Base-by-base conservation (phyloP, 2,888 invertebrate species). In the Elysia crispata region DNA sequence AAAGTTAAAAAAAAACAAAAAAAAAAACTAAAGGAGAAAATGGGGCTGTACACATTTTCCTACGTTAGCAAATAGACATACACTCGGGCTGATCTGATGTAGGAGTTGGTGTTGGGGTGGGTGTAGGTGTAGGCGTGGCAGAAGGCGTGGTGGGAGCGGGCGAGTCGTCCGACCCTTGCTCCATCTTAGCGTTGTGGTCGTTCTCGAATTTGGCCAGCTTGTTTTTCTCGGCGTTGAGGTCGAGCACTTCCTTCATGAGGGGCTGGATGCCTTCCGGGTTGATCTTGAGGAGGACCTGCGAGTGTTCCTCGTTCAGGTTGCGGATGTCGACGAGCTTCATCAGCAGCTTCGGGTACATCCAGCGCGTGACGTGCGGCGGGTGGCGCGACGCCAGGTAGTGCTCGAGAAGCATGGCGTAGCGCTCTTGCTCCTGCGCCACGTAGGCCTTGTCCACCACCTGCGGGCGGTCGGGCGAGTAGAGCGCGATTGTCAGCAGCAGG, bases 201-300 rank as follows among this genome's bases (percentile, higher is more conserved):
- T 74, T 64, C 15, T 79, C 74, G 25, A 3, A 50, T 60, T 79
- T 72, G 64, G 76, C 79, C 73, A 75, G 67, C 54, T 77, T 79
- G 73, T 83, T 77, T 78, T 87, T 86, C 69, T 86, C 87, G 74
- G 89, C 84, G 81, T 89, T 89, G 60, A 98, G 94, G 93, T 98
- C 98, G 90, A 98, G 97, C 90, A 98, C 97, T 94, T 98, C 98
- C 92, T 98, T 96, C 72, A 98, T 94, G 72, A 98, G 93, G 0
- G 98, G 98, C 90, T 98, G 98, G 74, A 98, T 96, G 89, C 95
- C 95, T 85, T 95, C 95, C 30, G 98, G 98, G 94, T 98, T 97
- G 8, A 97, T 96, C 92, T 98, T 97, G 66, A 98, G 94, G 92
- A 97, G 97, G 6, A 98, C 97, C 76, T 96, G 96, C 5, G 98